These are phyloP conservation scores for Neosilurus mollespiculum DNA, from an alignment of 2,797 vertebrate genomes.

Conservation along the genomic window DNA sequence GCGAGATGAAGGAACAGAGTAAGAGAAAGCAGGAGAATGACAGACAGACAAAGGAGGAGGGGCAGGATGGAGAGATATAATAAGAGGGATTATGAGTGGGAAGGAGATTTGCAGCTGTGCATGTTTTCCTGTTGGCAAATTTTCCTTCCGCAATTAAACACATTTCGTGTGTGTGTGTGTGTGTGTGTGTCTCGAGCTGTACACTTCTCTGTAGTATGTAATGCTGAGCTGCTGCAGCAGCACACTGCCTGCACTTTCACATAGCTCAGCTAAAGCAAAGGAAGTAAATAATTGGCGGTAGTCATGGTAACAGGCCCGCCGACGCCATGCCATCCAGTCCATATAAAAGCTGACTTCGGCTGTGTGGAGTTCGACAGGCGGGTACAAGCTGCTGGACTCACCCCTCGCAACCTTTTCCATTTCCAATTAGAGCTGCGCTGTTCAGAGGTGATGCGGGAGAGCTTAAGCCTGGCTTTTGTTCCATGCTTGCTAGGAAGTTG, in stretches of 20 bases:
- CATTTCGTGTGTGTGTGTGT: background rate
- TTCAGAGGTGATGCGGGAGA: slow-evolving; percentile 34
- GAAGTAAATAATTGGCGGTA: slow-evolving; percentile 76
- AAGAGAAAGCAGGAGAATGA: background rate
- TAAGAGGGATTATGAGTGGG: slow-evolving; percentile 42
- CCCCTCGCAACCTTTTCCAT: slow-evolving; percentile 64
- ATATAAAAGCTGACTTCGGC: slow-evolving; percentile 51
- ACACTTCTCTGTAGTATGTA: slow-evolving; percentile 32
- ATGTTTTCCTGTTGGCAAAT: slow-evolving; percentile 43
- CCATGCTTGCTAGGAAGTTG: slow-evolving; percentile 50
- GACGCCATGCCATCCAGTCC: slow-evolving; percentile 28
- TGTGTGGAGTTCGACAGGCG: slow-evolving; percentile 57
- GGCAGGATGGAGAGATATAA: slow-evolving; percentile 30
- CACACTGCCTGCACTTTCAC: slow-evolving; percentile 60
- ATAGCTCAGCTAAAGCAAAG: slow-evolving; percentile 63
- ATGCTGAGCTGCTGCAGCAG: slow-evolving; percentile 26
- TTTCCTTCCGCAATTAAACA: slow-evolving; percentile 39
- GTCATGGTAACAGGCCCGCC: slow-evolving; percentile 68
- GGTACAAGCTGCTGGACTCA: slow-evolving; percentile 56
- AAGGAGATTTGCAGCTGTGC: slow-evolving; percentile 43
- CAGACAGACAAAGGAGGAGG: slow-evolving; percentile 10
- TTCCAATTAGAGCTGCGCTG: slow-evolving; percentile 68
- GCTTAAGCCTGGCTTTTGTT: slow-evolving; percentile 49
- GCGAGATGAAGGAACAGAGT: slow-evolving; percentile 19
- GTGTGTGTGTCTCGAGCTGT: background rate